phyloP scores from a whole-genome alignment of 2,797 vertebrate genomes.

The Sebastes melanostomus region DNA sequence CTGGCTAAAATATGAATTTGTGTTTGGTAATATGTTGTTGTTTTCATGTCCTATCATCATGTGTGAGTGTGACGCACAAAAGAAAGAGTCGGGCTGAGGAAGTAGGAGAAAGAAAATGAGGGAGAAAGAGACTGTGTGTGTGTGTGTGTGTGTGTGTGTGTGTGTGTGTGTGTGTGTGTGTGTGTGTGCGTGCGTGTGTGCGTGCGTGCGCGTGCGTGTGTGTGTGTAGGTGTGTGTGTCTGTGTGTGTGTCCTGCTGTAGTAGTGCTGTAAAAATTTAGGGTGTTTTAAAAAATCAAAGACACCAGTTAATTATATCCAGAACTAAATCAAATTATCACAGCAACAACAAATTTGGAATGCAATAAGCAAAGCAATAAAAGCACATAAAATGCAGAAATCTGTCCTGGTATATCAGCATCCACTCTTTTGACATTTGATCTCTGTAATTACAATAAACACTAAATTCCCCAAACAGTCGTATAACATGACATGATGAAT shows the following conservation, averaged over 20 bases:
- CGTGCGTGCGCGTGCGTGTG: neutral
- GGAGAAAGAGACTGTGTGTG: neutral
- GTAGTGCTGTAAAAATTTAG: neutral
- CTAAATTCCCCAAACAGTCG: neutral
- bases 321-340: neutral
- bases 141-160: conserved; percentile 5
- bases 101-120: neutral
- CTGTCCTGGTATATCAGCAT: neutral
- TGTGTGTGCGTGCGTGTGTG: conserved; percentile 17
- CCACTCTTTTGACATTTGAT: neutral
- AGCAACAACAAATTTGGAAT: neutral
- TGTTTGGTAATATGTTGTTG: neutral
- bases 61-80: conserved; percentile 1
- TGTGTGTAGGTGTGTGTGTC: neutral
- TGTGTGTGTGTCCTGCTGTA: conserved; percentile 7
- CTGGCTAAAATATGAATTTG: neutral
- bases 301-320: neutral
- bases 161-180: conserved; percentile 6
- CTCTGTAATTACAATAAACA: neutral
- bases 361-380: neutral
- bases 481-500: neutral
- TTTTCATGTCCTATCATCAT: neutral
- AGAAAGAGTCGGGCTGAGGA: neutral
- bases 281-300: conserved; percentile 17
- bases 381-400: neutral